Conservation (phyloP, 1,140 invertebrate species). For the Lepidurus couesii region DNA sequence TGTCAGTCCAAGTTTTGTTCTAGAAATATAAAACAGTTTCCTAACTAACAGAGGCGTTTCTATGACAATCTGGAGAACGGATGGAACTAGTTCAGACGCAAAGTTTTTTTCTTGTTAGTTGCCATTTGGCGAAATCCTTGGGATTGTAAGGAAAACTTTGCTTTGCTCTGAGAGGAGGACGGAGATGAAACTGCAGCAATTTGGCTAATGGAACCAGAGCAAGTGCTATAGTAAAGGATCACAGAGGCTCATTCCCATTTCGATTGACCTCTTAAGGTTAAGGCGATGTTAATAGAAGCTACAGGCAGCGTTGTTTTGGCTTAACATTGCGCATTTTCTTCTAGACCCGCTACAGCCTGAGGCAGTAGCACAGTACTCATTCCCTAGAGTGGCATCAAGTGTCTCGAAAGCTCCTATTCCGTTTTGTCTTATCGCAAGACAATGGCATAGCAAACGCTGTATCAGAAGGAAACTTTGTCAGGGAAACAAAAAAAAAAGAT, state of each 20-base stretch:
- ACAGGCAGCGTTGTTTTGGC: not conserved
- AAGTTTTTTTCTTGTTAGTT: too few relatives aligned
- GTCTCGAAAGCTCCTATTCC: slow-evolving; percentile 6
- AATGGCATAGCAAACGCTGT: not conserved
- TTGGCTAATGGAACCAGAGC: not conserved
- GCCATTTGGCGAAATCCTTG: too few relatives aligned
- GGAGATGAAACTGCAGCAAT: not conserved
- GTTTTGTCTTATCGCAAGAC: slow-evolving; percentile 11
- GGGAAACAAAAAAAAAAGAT: not conserved
- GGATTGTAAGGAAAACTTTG: too few relatives aligned
- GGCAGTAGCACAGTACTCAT: not conserved
- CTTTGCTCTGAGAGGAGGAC: too few relatives aligned
- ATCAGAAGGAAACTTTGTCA: not conserved
- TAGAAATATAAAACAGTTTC: too few relatives aligned
- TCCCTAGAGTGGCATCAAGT: slow-evolving; percentile 17
- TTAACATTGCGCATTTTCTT: not conserved
- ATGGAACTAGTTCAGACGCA: too few relatives aligned
- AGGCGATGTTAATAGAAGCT: not conserved
- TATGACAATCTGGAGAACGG: too few relatives aligned
- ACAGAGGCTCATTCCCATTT: not conserved
- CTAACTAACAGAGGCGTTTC: too few relatives aligned
- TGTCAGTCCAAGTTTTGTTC: too few relatives aligned
- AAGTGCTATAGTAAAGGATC: not conserved
- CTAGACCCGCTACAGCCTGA: not conserved
- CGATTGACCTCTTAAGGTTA: slow-evolving; percentile 9